phyloP scores from a whole-genome alignment of 2,113 vertebrate genomes.

The Siniperca knerii region DNA sequence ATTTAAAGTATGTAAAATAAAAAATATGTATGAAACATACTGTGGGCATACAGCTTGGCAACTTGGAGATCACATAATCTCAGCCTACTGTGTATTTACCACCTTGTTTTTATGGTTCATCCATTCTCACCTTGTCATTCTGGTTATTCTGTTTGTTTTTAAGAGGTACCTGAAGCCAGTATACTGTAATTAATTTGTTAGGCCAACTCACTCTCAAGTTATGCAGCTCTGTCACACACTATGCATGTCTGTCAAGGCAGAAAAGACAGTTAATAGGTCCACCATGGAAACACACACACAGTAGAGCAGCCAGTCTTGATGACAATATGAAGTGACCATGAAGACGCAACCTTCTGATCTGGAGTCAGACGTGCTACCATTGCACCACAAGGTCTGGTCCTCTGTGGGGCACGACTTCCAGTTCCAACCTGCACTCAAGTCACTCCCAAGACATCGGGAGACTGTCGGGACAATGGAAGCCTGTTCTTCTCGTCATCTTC shows the following conservation, averaged over 20 bases:
- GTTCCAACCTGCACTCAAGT: accelerated
- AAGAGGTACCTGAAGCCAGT: background rate
- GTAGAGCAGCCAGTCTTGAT: background rate
- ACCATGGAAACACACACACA: background rate
- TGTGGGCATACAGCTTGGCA: too few species aligned
- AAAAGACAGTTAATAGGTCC: background rate
- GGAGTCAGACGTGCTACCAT: slow-evolving; percentile 61
- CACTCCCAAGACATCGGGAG: background rate
- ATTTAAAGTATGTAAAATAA: too few species aligned
- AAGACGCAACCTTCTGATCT: slow-evolving; percentile 65
- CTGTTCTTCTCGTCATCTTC: background rate
- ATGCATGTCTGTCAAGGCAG: background rate
- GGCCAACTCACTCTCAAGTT: background rate
- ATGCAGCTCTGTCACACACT: background rate
- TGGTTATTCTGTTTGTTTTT: background rate
- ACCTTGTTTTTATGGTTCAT: background rate
- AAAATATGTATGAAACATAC: background rate
- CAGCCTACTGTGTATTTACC: background rate
- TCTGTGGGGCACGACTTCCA: accelerated
- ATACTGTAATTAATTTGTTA: background rate
- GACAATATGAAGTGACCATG: background rate
- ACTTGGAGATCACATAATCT: background rate
- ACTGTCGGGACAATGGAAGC: background rate
- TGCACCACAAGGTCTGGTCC: slow-evolving; percentile 44
- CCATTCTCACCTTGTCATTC: background rate